Evolutionary conservation across 1,140 invertebrate genomes (phyloP), one percentile per base, ranked within the genome.

Genomic region (Theocolax elegans): DNA sequence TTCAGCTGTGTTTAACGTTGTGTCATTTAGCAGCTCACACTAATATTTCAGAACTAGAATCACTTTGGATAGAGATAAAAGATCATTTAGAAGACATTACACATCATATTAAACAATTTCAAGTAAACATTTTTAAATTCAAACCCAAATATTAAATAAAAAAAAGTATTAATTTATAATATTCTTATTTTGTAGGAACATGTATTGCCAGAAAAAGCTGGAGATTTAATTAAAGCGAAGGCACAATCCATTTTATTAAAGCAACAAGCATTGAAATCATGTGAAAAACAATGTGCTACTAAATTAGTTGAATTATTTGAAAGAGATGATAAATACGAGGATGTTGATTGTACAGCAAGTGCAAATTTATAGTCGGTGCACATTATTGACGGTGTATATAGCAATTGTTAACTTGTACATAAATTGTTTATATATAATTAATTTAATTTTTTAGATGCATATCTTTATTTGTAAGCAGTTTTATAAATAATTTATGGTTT

Each of bases 141-240:
- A 23, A 13, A 56, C 19, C 17, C 4, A 35, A 19, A 58, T 58
- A 35, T 31, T 8, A 13, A 58, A 54, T 58, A 67, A 23, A 48
- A 64, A 25, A n/a, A n/a, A 23, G 38, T 15, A 60, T 27, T 27
- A 49, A 49, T 27, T 58, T 29, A 12, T 59, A n/a, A 25, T 44
- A 42, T 53, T 54, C 67, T 73, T 62, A 48, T 64, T 74, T 81
- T 82, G 25, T 67, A 86, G 80, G 80, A 85, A 67, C 78, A 78
- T 48, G 67, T 83, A 58, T 62, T 86, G 19, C 85, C 86, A 17
- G 86, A 87, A 76, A 85, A 86, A 78, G 74, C 81, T 27, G 79
- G 75, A 40, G 80, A 85, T 67, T 72, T 86, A 51, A 79, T 83
- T 8, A 78, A 76, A 51, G 85, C 84, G 27, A 83, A 81, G 75